phyloP scores from a whole-genome alignment of 2,888 invertebrate genomes.

The Tiliacea citrago region DNA sequence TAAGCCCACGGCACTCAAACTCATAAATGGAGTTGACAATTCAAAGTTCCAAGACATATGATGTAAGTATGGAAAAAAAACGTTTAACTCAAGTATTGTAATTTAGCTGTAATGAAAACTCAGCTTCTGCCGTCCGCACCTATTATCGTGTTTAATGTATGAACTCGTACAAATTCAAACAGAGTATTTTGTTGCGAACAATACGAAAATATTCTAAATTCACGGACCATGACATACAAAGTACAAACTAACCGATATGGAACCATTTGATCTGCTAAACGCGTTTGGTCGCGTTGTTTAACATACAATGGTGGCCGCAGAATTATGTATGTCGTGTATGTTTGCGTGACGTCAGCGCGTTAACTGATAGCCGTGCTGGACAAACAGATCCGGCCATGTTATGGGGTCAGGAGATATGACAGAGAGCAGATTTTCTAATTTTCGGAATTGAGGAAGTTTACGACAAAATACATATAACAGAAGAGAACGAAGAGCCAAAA shows the following conservation, averaged over 20 bases:
- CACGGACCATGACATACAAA: conserved; percentile 57
- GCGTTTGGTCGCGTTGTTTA: conserved; percentile 41
- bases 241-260: conserved; percentile 54
- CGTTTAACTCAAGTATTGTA: conserved; percentile 19
- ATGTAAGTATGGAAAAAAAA: conserved; percentile 23
- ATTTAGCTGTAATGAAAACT: conserved; percentile 31
- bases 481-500: conserved; percentile 5
- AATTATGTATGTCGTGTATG: conserved; percentile 61
- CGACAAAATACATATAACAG: not conserved
- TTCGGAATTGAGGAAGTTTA: conserved; percentile 31
- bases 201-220: conserved; percentile 59
- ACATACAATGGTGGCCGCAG: conserved; percentile 59
- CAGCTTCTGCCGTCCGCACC: conserved; percentile 11
- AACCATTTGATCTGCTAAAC: conserved; percentile 54
- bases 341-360: conserved; percentile 53
- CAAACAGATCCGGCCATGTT: conserved; percentile 56
- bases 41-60: conserved; percentile 26
- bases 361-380: conserved; percentile 50
- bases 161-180: conserved; percentile 41
- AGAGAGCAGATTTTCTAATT: conserved; percentile 42
- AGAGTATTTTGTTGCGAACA: conserved; percentile 43
- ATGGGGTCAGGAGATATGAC: conserved; percentile 42
- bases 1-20: conserved; percentile 25
- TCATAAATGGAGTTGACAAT: conserved; percentile 30
- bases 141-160: conserved; percentile 31